Evolutionary conservation across 2,888 invertebrate genomes (phyloP).

Genomic region (Anaspis maculata): DNA sequence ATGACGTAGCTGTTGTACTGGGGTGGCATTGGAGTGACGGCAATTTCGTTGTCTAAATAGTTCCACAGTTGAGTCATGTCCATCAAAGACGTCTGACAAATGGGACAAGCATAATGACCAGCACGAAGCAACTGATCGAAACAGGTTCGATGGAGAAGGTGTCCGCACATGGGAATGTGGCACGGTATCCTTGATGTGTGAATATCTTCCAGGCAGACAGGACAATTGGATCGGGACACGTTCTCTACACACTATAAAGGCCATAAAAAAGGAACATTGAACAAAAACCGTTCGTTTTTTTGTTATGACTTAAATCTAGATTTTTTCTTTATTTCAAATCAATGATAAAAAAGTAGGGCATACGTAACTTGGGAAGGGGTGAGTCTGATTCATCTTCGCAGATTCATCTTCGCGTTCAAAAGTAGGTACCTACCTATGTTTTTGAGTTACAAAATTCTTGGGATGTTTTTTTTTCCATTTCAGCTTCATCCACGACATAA

Average conservation of each 20-base stretch:
- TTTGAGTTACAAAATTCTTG: no score
- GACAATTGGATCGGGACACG: slow-evolving; percentile 79
- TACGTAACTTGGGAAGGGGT: no score
- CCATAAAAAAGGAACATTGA: no score
- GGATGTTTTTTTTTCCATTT: no score
- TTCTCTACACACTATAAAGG: slow-evolving; percentile 92
- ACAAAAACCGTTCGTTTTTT: no score
- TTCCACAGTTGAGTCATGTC: slow-evolving; percentile 81
- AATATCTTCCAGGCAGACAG: slow-evolving; percentile 84
- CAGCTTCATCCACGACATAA: no score
- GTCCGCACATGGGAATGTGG: slow-evolving; percentile 85
- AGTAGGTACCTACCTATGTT: no score
- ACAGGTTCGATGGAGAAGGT: slow-evolving; percentile 77
- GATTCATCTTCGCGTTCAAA: no score
- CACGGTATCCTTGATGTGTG: slow-evolving; percentile 84
- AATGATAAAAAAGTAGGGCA: no score
- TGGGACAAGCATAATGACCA: slow-evolving; percentile 83
- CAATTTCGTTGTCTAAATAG: slow-evolving; percentile 74
- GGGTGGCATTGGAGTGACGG: slow-evolving; percentile 73
- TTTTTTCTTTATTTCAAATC: no score
- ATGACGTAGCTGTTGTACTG: slow-evolving; percentile 74
- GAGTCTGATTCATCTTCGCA: no score
- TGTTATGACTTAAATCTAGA: no score
- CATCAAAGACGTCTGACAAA: slow-evolving; percentile 79
- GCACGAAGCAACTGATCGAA: slow-evolving; percentile 67